These are phyloP conservation scores for Laterallus jamaicensis DNA, from an alignment of 2,113 vertebrate species.

Conservation along the genomic window DNA sequence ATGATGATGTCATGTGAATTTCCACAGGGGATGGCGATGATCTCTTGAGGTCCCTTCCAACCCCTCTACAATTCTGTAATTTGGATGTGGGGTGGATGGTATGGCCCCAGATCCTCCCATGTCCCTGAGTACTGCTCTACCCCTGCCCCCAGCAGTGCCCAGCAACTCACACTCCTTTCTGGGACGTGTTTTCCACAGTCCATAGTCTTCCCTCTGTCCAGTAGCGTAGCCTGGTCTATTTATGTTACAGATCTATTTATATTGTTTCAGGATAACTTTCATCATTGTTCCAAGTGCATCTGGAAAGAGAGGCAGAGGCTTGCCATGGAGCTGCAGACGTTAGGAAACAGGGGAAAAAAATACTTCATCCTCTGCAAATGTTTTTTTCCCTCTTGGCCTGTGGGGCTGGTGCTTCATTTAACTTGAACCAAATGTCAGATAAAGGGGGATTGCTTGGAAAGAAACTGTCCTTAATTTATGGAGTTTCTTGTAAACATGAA, in stretches of 20 bases:
- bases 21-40: background rate
- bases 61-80: background rate
- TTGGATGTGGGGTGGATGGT: background rate
- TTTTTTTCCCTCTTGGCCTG: background rate
- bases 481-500: constrained; percentile 27
- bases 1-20: background rate
- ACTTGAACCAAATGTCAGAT: constrained; percentile 27
- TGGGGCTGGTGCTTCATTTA: constrained; percentile 12
- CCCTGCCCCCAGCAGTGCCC: background rate
- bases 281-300: constrained; percentile 62
- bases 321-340: constrained; percentile 2
- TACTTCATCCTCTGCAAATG: constrained; percentile 42
- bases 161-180: background rate
- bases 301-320: constrained; percentile 33
- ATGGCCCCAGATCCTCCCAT: background rate
- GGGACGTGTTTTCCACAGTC: background rate
- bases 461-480: constrained; percentile 12
- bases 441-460: background rate
- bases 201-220: background rate
- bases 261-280: constrained; percentile 64
- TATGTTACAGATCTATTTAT: constrained; percentile 63
- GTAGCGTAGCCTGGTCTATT: constrained; percentile 32
- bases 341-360: constrained; percentile 43
- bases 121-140: background rate
- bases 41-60: too few relatives aligned